Percentiles rank a stretch among this genome's conserved stretches.
phyloP scores from a whole-genome alignment of 2,797 vertebrate species.

The Notamacropus eugenii region DNA sequence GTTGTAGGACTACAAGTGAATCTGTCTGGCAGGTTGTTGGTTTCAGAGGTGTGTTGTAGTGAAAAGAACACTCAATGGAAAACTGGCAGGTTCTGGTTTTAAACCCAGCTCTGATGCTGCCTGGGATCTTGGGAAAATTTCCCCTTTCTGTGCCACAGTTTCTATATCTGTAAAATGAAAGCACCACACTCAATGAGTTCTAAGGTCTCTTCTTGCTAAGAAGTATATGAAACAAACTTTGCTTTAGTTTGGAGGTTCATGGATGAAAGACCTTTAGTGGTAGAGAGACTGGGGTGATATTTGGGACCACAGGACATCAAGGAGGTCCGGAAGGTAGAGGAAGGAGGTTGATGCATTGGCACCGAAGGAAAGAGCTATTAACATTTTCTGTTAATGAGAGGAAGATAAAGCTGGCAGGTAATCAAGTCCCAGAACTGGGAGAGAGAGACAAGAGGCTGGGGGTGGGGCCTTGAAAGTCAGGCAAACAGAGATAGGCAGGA shows the following conservation, averaged over 20 bases:
- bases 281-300: background rate
- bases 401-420: background rate
- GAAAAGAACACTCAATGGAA: background rate
- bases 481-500: constrained; percentile 63
- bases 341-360: background rate
- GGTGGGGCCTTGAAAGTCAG: background rate
- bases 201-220: background rate
- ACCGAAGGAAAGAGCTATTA: background rate
- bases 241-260: background rate
- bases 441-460: background rate
- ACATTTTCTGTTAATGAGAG: background rate
- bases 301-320: background rate
- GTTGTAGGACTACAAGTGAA: background rate
- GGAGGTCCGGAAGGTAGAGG: background rate
- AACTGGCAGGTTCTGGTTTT: background rate
- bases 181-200: background rate
- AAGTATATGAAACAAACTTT: background rate
- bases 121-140: background rate
- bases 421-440: background rate
- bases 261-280: background rate
- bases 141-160: background rate
- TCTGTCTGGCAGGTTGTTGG: background rate
- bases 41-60: background rate
- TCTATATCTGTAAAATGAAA: background rate
- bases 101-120: background rate